phyloP scores from a whole-genome alignment of 1,140 invertebrate species.

The Idris sp. region DNA sequence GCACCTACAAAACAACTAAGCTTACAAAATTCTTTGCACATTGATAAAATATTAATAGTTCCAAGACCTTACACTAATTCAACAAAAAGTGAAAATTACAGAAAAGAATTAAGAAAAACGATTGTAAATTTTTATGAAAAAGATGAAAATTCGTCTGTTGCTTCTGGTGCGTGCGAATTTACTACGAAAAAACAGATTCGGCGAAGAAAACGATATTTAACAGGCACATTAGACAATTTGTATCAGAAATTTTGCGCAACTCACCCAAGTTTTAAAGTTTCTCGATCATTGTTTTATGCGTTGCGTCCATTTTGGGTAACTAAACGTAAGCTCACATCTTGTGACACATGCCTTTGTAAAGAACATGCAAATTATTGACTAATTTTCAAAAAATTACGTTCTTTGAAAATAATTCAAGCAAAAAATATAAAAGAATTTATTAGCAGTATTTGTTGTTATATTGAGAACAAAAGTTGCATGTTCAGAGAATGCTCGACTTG shows the following conservation, averaged over 20 bases:
- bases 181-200: constrained; percentile 8
- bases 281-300: constrained; percentile 9
- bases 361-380: too few relatives aligned
- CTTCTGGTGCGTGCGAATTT: constrained; percentile 13
- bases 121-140: constrained; percentile 9
- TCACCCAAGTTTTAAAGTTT: constrained; percentile 3
- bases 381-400: too few relatives aligned
- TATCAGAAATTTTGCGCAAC: neutral
- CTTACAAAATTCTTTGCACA: constrained; percentile 13
- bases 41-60: constrained; percentile 10
- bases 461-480: constrained; percentile 46
- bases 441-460: constrained; percentile 34
- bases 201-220: constrained; percentile 14
- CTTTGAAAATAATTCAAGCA: too few relatives aligned
- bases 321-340: constrained; percentile 10
- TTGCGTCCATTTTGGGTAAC: constrained; percentile 30
- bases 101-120: constrained; percentile 6
- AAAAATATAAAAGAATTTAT: too few relatives aligned
- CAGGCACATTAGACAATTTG: constrained; percentile 4
- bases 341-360: too few relatives aligned
- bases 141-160: constrained; percentile 8
- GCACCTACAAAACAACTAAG: constrained; percentile 10
- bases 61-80: too few relatives aligned
- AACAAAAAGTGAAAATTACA: constrained; percentile 4
- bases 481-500: constrained; percentile 39